Evolutionary conservation across 2,888 invertebrate genomes (phyloP).

Genomic region (Drosophila pseudotakahashii): DNA sequence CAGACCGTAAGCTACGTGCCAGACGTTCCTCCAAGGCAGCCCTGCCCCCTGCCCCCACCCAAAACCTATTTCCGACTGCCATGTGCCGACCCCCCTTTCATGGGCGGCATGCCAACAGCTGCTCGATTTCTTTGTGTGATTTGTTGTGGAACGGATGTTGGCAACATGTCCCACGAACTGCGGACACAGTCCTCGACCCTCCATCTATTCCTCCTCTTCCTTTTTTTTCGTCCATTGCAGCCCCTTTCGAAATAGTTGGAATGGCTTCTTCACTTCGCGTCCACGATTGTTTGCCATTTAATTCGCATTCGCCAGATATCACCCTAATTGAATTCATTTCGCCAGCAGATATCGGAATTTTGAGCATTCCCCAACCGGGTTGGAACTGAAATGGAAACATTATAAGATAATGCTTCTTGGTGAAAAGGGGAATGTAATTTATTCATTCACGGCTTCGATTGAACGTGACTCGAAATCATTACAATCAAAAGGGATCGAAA

Average conservation of each 20-base stretch:
- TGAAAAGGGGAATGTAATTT: constrained; percentile 28
- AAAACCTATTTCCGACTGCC: not conserved
- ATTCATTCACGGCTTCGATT: constrained; percentile 33
- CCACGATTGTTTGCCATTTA: constrained; percentile 25
- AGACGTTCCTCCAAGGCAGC: constrained; percentile 25
- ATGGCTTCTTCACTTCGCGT: constrained; percentile 10
- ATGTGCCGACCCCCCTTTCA: constrained; percentile 22
- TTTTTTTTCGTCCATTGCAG: not conserved
- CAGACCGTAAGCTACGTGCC: constrained; percentile 67
- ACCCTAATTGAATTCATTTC: constrained; percentile 46
- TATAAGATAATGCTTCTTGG: constrained; percentile 18
- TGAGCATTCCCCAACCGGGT: constrained; percentile 5
- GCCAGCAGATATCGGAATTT: constrained; percentile 25
- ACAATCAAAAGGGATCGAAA: constrained; percentile 12
- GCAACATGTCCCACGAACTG: constrained; percentile 58
- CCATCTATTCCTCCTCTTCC: not conserved
- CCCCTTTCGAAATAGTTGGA: constrained; percentile 21
- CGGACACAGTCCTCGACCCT: constrained; percentile 56
- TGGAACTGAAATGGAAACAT: constrained; percentile 24
- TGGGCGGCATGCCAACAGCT: constrained; percentile 45
- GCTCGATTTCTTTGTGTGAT: constrained; percentile 50
- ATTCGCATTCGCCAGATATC: constrained; percentile 25
- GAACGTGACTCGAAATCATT: constrained; percentile 33
- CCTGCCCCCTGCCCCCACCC: constrained; percentile 6
- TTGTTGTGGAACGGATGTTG: constrained; percentile 69